A percentile compares a stretch with the other conserved stretches of the same genome.
phyloP scores from a whole-genome alignment of 1,140 invertebrate genomes.

The Trichonephila clavipes region DNA sequence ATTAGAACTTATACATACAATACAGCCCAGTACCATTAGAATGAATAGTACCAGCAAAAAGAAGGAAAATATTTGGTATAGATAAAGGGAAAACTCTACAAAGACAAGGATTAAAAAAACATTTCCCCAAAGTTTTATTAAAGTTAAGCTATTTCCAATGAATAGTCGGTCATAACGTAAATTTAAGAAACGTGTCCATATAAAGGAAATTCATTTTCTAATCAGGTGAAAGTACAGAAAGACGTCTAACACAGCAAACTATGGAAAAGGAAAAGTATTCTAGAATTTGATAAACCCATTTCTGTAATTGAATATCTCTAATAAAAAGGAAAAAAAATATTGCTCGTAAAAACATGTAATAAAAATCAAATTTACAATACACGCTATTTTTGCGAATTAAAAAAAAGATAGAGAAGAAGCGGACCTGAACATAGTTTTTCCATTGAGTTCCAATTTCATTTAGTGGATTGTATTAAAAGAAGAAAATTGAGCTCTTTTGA shows the following conservation, averaged over 20 bases:
- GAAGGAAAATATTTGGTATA: not conserved
- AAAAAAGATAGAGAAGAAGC: constrained; percentile 37
- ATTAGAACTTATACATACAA: no score
- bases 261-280: constrained; percentile 58
- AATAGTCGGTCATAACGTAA: constrained; percentile 58
- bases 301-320: constrained; percentile 74
- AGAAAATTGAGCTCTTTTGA: constrained; percentile 41
- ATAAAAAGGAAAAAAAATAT: constrained; percentile 51
- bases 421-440: constrained; percentile 69
- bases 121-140: constrained; percentile 8
- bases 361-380: constrained; percentile 76
- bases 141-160: constrained; percentile 69
- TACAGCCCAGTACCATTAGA: not conserved
- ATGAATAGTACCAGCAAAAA: not conserved
- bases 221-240: constrained; percentile 51
- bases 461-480: constrained; percentile 70
- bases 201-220: constrained; percentile 69
- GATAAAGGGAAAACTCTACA: not conserved
- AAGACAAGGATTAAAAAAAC: not conserved
- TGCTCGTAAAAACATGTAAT: constrained; percentile 70
- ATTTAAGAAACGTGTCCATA: constrained; percentile 69
- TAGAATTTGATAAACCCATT: constrained; percentile 74
- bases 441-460: constrained; percentile 73
- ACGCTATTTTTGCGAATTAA: constrained; percentile 58
- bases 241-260: constrained; percentile 48